phyloP scores from a whole-genome alignment of 2,797 vertebrate species.

The Eleutherodactylus coqui region DNA sequence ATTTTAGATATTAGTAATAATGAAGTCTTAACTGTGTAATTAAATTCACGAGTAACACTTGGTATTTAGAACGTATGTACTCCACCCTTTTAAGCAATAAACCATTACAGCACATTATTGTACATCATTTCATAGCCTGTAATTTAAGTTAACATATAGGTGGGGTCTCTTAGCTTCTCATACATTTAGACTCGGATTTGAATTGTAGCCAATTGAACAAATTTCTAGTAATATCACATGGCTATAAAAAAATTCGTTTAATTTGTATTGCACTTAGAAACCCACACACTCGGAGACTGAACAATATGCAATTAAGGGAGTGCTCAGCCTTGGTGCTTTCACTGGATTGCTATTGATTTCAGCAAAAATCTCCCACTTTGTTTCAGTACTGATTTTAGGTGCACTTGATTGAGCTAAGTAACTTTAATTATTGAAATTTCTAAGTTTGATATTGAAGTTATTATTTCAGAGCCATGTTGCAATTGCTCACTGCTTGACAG shows the following conservation, averaged over 20 bases:
- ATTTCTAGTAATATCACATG: constrained; percentile 53
- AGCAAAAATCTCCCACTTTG: constrained; percentile 61
- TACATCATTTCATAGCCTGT: constrained; percentile 59
- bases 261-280: constrained; percentile 64
- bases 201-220: constrained; percentile 59
- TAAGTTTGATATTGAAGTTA: constrained; percentile 63
- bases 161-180: constrained; percentile 43
- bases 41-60: constrained; percentile 18
- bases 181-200: constrained; percentile 48
- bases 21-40: constrained; percentile 47
- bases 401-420: constrained; percentile 65
- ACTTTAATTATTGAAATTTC: constrained; percentile 70
- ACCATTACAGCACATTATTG: constrained; percentile 9
- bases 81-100: constrained; percentile 58
- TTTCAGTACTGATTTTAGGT: constrained; percentile 60
- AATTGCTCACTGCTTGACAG: constrained; percentile 58
- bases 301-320: constrained; percentile 64
- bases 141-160: constrained; percentile 64
- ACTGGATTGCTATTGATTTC: constrained; percentile 64
- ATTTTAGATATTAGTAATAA: constrained; percentile 2
- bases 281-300: constrained; percentile 60
- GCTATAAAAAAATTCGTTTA: constrained; percentile 60
- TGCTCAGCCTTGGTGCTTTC: constrained; percentile 64
- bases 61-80: constrained; percentile 31
- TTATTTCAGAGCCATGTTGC: constrained; percentile 71